Conservation (phyloP, 2,888 invertebrate species). For the Meliscaeva auricollis region DNA sequence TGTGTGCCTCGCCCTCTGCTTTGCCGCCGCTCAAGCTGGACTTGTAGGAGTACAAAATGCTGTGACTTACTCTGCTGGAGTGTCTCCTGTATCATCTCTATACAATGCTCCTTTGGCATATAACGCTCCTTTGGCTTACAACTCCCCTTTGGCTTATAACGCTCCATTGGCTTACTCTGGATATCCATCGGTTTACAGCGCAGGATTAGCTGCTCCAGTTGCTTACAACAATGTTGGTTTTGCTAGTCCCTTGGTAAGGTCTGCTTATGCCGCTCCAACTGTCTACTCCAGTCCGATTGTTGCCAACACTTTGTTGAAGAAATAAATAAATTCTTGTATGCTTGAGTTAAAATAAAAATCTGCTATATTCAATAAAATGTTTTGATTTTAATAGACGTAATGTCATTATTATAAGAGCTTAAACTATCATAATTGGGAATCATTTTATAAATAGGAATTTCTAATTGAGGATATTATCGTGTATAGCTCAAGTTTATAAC, state of each 20-base stretch:
- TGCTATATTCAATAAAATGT: too few species aligned
- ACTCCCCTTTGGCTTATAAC: neutral
- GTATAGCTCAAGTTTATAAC: too few species aligned
- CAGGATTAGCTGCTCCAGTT: conserved; percentile 37
- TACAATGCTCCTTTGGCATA: conserved; percentile 56
- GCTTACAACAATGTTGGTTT: conserved; percentile 11
- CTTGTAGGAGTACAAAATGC: conserved; percentile 41
- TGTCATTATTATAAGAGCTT: too few species aligned
- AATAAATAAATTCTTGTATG: neutral
- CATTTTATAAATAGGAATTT: too few species aligned
- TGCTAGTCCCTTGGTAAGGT: conserved; percentile 38
- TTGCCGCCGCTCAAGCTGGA: conserved; percentile 67
- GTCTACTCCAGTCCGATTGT: conserved; percentile 31
- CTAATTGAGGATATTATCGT: too few species aligned
- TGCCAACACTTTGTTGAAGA: conserved; percentile 17
- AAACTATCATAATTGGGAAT: too few species aligned
- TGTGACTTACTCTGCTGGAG: conserved; percentile 54
- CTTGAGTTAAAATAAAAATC: too few species aligned
- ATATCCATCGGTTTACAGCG: conserved; percentile 38
- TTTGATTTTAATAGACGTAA: too few species aligned
- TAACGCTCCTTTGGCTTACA: neutral
- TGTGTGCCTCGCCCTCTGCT: conserved; percentile 61
- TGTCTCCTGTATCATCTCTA: conserved; percentile 47
- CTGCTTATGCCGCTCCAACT: conserved; percentile 45
- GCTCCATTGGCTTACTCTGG: conserved; percentile 55